Percentiles rank a stretch among this genome's conserved stretches.
These are phyloP conservation scores for Platichthys flesus DNA, from an alignment of 2,113 vertebrate species.

Conservation along the genomic window DNA sequence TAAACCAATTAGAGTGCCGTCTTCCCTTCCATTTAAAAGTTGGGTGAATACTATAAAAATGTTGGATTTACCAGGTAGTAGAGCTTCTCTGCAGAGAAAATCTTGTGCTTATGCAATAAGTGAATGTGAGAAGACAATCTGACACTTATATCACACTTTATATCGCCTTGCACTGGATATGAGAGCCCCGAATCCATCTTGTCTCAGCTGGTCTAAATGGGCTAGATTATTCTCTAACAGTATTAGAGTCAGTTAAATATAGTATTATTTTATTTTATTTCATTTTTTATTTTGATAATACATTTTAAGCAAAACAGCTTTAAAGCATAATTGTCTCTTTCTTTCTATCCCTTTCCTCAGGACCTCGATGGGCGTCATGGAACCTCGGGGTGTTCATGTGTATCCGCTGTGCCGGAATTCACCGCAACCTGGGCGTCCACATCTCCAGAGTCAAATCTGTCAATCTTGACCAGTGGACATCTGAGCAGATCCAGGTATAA, in stretches of 20 bases:
- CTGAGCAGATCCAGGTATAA: conserved; percentile 96
- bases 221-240: background rate
- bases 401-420: conserved; percentile 98
- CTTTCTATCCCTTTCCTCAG: conserved; percentile 70
- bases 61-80: no score
- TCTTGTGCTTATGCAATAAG: no score
- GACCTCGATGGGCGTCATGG: conserved; percentile 99
- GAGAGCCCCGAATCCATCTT: no score
- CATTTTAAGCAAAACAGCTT: background rate
- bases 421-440: conserved; percentile 98
- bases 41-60: no score
- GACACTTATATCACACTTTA: no score
- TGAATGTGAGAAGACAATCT: no score
- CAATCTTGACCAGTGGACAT: conserved; percentile 98
- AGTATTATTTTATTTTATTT: background rate
- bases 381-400: conserved; percentile 99
- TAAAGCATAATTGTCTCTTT: background rate
- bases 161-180: no score
- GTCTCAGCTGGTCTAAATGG: no score
- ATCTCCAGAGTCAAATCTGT: conserved; percentile 99
- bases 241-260: background rate
- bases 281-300: no score
- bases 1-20: background rate
- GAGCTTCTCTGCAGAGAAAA: background rate
- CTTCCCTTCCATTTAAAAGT: background rate